Conservation (phyloP, 2,113 vertebrate species). For the Tetrax tetrax region DNA sequence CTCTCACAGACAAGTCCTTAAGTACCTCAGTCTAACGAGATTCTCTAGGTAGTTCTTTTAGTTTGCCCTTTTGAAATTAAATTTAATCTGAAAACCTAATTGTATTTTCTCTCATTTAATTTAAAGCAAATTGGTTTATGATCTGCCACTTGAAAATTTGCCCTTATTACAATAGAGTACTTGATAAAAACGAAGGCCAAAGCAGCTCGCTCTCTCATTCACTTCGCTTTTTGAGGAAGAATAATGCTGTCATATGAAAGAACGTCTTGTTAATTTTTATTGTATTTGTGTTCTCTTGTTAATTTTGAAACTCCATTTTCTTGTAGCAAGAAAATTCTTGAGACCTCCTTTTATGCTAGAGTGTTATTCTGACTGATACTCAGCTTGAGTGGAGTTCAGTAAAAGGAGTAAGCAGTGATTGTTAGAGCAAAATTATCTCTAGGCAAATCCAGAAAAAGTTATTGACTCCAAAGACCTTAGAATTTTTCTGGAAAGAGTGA, state of each 20-base stretch:
- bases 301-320: not conserved
- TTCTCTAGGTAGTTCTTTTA: not conserved
- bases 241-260: not conserved
- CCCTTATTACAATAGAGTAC: not conserved
- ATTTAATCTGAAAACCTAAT: not conserved
- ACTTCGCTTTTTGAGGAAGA: not conserved
- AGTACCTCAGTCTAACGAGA: not conserved
- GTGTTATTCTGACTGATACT: not conserved
- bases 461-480: not conserved
- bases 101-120: not conserved
- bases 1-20: not conserved
- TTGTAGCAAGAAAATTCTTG: not conserved
- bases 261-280: not conserved
- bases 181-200: not conserved
- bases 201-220: not conserved
- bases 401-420: not conserved
- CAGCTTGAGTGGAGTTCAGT: not conserved
- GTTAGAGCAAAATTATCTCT: not conserved
- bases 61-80: not conserved
- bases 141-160: not conserved
- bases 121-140: not conserved
- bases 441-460: not conserved
- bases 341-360: not conserved
- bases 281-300: not conserved
- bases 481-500: not conserved